phyloP scores from a whole-genome alignment of 2,797 vertebrate species.

The Zenarchopterus dispar region DNA sequence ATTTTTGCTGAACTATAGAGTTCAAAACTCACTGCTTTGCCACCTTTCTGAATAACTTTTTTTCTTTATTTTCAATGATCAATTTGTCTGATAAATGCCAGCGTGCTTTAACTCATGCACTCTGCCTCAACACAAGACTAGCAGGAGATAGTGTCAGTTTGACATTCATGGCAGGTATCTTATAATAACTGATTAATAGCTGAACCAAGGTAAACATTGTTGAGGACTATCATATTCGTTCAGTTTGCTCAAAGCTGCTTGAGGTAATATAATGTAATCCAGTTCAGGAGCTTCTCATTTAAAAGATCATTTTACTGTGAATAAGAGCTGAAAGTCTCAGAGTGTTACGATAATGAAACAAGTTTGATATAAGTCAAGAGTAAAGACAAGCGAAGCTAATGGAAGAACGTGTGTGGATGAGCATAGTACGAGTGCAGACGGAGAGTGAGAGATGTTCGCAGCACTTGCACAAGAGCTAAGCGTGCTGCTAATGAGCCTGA shows the following conservation, averaged over 20 bases:
- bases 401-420: slow-evolving; percentile 33
- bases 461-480: slow-evolving; percentile 37
- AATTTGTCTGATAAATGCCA: no score
- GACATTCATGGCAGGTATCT: no score
- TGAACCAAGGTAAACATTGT: no score
- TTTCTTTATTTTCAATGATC: no score
- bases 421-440: slow-evolving; percentile 47
- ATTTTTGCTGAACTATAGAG: no score
- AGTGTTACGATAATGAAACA: slow-evolving; percentile 34
- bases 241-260: slow-evolving; percentile 28
- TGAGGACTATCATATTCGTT: slow-evolving; percentile 3
- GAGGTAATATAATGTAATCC: slow-evolving; percentile 33
- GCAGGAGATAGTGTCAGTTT: no score
- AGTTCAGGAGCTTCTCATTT: slow-evolving; percentile 29
- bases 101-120: no score
- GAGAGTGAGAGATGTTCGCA: slow-evolving; percentile 37
- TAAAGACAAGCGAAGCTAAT: slow-evolving; percentile 44
- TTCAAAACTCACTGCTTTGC: no score
- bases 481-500: slow-evolving; percentile 74
- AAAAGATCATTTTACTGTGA: slow-evolving; percentile 45
- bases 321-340: slow-evolving; percentile 44
- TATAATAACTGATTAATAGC: no score
- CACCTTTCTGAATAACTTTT: no score
- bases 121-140: no score
- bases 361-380: slow-evolving; percentile 10